Base-by-base conservation (phyloP, 2,797 vertebrate genomes). In the Gymnodraco acuticeps region DNA sequence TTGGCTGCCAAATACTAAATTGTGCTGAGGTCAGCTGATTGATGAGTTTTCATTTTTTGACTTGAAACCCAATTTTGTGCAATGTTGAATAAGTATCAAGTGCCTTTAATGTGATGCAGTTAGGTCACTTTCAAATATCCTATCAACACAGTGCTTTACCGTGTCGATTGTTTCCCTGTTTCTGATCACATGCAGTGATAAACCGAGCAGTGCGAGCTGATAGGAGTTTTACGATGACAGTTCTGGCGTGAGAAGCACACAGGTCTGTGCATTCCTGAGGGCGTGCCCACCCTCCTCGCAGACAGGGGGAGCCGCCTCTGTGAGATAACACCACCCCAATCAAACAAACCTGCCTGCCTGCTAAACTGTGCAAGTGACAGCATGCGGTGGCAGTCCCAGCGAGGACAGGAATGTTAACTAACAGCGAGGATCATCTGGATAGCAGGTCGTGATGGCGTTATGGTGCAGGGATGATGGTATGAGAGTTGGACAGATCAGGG, bases 381-480 rank as follows among this genome's bases (percentile, higher is more conserved):
- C 91, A 86, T 62, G 87, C 67, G 12, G 42, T 33, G 23, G 52
- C 64, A 16, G 59, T 11, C 76, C 54, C 48, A 17, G 55, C 10
- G 62, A 64, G 27, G 64, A 50, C 53, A 77, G 84, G 87, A 94
- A 93, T 86, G 88, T 71, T 53, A 58, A 78, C 41, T 73, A 53
- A 78, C 72, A 63, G 47, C 10, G 27, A 9, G 33, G 5, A 50
- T 69, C 70, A 80, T 73, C 77, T 73, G 71, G 77, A 19, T 43
- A 14, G 16, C 78, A 82, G 61, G 20, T 70, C 17, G 41, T 47
- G 58, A 72, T 82, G 59, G 68, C 56, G 62, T 75, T 74, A 77
- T 41, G 62, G 72, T 54, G 73, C 31, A 53, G n/a, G 71, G 50
- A 46, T 15, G 76, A 23, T 42, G 64, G 58, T 20, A 74, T 64